Conservation (phyloP, 2,888 invertebrate species). For the Drosophila subsilvestris region DNA sequence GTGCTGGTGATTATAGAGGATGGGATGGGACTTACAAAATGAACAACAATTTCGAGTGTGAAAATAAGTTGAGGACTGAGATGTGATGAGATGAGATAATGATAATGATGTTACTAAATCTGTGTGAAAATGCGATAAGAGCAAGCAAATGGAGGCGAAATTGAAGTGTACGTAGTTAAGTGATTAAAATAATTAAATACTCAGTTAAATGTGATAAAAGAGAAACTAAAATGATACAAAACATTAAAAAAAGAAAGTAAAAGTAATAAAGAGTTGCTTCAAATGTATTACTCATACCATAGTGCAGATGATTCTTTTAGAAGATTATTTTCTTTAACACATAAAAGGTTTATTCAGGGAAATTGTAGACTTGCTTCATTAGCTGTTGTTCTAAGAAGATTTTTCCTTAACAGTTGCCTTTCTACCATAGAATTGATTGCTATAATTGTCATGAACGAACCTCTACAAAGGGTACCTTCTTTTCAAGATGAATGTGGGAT, state of each 20-base stretch:
- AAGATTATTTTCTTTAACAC: background rate
- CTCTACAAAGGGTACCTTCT: too few relatives aligned
- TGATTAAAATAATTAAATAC: background rate
- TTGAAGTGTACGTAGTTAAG: background rate
- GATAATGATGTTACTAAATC: background rate
- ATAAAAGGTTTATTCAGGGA: too few relatives aligned
- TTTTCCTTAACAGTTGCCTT: too few relatives aligned
- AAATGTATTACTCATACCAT: too few relatives aligned
- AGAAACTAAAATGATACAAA: background rate
- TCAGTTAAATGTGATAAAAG: background rate
- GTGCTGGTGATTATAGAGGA: slow-evolving; percentile 1
- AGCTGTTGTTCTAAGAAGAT: too few relatives aligned
- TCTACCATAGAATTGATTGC: too few relatives aligned
- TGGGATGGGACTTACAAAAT: background rate
- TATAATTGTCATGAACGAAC: too few relatives aligned
- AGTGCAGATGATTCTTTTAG: background rate
- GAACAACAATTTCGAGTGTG: slow-evolving; percentile 32
- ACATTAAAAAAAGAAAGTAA: background rate
- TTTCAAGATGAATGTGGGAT: too few relatives aligned
- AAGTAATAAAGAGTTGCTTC: background rate
- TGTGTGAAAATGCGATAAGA: background rate
- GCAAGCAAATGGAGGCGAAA: background rate
- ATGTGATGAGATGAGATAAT: slow-evolving; percentile 7
- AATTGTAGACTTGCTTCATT: too few relatives aligned
- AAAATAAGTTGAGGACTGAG: slow-evolving; percentile 18